These are phyloP conservation scores for Argynnis bischoffii DNA, from an alignment of 2,888 invertebrate genomes.

Conservation along the genomic window DNA sequence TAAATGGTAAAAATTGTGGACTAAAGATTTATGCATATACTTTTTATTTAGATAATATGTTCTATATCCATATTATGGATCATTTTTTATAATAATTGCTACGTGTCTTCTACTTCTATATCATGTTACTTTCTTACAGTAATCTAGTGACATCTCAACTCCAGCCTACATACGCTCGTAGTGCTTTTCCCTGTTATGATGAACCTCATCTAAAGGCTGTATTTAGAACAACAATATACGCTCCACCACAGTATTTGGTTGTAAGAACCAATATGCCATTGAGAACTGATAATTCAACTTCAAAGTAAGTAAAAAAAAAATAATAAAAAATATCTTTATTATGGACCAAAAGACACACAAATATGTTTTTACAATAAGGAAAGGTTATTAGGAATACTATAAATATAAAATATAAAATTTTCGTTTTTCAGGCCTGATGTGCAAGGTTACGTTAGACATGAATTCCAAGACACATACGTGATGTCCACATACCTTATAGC, in stretches of 20 bases:
- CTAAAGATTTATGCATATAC: too few relatives aligned
- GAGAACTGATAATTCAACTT: slow-evolving; percentile 45
- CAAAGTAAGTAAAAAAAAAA: slow-evolving; percentile 54
- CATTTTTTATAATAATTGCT: too few relatives aligned
- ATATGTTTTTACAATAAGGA: not conserved
- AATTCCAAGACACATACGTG: slow-evolving; percentile 78
- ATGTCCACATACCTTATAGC: slow-evolving; percentile 93
- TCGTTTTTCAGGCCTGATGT: slow-evolving; percentile 53
- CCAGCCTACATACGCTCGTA: slow-evolving; percentile 85
- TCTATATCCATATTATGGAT: too few relatives aligned
- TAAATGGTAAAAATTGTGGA: too few relatives aligned
- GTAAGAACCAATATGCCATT: slow-evolving; percentile 68
- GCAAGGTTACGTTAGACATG: slow-evolving; percentile 56
- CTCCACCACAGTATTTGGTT: slow-evolving; percentile 63
- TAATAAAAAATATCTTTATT: not conserved
- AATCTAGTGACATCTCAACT: slow-evolving; percentile 86
- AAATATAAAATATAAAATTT: not conserved
- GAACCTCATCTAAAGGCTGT: slow-evolving; percentile 86
- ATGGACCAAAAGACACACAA: too few relatives aligned
- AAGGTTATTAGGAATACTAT: not conserved
- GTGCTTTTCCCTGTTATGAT: slow-evolving; percentile 90
- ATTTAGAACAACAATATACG: slow-evolving; percentile 84
- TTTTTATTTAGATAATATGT: too few relatives aligned
- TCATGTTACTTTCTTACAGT: slow-evolving; percentile 52
- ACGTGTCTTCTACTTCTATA: not conserved